Evolutionary conservation across 2,797 vertebrate species (phyloP).

Genomic region (Cuniculus paca): DNA sequence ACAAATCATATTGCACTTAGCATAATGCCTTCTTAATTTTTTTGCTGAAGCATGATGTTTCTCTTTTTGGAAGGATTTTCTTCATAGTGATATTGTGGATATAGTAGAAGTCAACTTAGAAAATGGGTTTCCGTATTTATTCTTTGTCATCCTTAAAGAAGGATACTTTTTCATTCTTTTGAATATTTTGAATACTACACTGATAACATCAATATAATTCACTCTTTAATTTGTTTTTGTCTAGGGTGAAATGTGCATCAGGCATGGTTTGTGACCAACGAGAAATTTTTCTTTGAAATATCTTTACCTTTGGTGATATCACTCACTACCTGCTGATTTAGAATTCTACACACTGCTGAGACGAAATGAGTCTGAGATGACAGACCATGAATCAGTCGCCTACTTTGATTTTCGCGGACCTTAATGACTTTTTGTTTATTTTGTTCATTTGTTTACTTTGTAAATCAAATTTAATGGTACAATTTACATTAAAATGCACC

Average conservation of each 20-base stretch:
- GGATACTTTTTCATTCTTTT: background rate
- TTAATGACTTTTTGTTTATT: background rate
- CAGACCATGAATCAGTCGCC: background rate
- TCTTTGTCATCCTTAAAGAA: background rate
- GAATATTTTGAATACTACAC: background rate
- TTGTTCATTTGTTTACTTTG: constrained; percentile 15
- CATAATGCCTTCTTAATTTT: background rate
- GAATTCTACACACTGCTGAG: background rate
- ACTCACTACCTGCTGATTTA: background rate
- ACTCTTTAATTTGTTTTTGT: background rate
- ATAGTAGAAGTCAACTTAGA: background rate
- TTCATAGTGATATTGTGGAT: background rate
- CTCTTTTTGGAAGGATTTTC: background rate
- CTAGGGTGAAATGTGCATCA: background rate
- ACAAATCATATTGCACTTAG: background rate
- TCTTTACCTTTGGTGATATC: background rate
- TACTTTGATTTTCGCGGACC: background rate
- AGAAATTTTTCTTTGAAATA: background rate
- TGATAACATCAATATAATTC: background rate
- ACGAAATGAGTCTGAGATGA: background rate
- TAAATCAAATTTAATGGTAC: background rate
- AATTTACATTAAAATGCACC: constrained; percentile 12
- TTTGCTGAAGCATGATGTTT: background rate
- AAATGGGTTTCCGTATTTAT: background rate
- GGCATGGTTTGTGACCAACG: background rate